Conservation (phyloP, 2,113 vertebrate species). For the Indicator indicator region DNA sequence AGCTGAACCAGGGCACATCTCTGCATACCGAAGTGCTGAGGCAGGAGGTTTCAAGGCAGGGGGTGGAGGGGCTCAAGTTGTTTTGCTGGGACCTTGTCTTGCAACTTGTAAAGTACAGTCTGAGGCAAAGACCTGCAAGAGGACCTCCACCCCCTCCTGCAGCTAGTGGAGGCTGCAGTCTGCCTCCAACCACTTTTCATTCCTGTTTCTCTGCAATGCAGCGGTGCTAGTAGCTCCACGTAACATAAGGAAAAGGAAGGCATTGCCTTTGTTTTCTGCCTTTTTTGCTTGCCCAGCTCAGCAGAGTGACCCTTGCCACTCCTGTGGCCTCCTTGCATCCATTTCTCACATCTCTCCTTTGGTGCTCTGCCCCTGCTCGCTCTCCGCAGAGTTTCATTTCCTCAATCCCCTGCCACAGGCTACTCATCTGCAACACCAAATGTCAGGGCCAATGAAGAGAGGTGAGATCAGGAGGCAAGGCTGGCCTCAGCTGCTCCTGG, state of each 20-base stretch:
- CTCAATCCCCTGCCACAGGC: background rate
- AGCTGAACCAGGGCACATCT: background rate
- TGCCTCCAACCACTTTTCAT: background rate
- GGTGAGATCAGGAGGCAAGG: constrained; percentile 20
- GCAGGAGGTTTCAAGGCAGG: background rate
- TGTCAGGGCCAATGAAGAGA: constrained; percentile 64
- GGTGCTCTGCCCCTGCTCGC: background rate
- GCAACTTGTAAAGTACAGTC: background rate
- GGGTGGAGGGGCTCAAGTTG: background rate
- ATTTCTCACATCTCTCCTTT: constrained; percentile 7
- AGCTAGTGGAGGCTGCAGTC: fast-evolving
- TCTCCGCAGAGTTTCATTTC: constrained; percentile 9
- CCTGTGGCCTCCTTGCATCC: fast-evolving
- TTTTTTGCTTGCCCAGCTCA: background rate
- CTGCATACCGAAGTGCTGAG: background rate
- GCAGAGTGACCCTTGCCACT: background rate
- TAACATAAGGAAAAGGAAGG: background rate
- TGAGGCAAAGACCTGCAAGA: background rate
- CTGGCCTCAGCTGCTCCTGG: constrained; percentile 32
- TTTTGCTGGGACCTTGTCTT: background rate
- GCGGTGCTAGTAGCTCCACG: background rate
- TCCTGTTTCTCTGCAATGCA: background rate
- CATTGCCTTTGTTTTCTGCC: background rate
- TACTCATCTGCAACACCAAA: constrained; percentile 44
- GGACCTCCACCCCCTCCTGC: background rate